These are phyloP conservation scores for Dermatemys mawii DNA, from an alignment of 2,113 vertebrate genomes.

Conservation along the genomic window DNA sequence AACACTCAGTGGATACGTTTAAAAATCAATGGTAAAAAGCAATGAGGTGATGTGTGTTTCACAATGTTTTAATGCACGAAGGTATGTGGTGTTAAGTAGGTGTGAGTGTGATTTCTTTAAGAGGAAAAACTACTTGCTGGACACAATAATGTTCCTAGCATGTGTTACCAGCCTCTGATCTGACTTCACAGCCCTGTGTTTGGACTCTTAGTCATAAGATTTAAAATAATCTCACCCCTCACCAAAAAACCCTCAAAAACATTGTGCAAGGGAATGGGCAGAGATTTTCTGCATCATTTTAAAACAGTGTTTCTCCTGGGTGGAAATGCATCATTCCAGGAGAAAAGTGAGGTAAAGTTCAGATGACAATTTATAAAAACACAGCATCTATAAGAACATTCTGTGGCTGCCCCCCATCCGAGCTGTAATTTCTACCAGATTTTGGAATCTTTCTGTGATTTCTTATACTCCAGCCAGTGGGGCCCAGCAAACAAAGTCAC, in stretches of 20 bases:
- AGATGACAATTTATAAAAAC: neutral
- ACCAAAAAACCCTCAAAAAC: neutral
- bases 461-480: neutral
- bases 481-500: neutral
- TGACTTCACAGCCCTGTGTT: neutral
- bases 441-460: neutral
- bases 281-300: neutral
- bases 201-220: neutral
- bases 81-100: neutral
- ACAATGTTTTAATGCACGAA: fast-evolving
- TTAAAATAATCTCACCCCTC: neutral
- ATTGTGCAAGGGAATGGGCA: neutral
- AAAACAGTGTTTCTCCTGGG: neutral
- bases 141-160: neutral
- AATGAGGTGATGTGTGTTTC: fast-evolving
- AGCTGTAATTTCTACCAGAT: neutral
- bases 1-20: fast-evolving
- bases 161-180: fast-evolving
- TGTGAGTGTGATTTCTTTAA: neutral
- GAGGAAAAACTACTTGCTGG: neutral
- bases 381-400: neutral
- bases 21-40: fast-evolving
- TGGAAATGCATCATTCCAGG: fast-evolving
- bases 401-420: neutral
- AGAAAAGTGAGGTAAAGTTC: neutral